Percentiles rank a stretch among this genome's conserved stretches.
phyloP scores from a whole-genome alignment of 2,888 invertebrate genomes.

The Synanthedon andrenaeformis region DNA sequence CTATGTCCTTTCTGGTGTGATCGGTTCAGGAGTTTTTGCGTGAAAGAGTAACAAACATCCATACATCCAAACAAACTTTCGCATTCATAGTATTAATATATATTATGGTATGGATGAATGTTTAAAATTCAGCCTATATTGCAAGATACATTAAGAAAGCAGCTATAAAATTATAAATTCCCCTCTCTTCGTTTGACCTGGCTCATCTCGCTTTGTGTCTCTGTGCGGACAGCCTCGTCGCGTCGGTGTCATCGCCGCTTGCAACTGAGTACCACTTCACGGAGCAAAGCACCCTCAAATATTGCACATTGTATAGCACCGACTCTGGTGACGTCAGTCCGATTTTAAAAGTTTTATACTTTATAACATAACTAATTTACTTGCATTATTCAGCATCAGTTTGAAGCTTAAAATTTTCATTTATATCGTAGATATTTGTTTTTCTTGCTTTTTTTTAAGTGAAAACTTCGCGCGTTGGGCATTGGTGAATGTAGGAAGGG shows the following conservation, averaged over 20 bases:
- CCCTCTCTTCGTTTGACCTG: conserved; percentile 32
- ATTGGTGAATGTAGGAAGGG: too few species aligned
- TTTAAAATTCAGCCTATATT: too few species aligned
- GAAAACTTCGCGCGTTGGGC: too few species aligned
- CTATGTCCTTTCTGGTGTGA: too few species aligned
- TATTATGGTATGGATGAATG: too few species aligned
- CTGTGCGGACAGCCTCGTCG: not conserved
- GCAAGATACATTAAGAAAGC: not conserved
- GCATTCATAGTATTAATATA: too few species aligned
- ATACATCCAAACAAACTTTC: too few species aligned
- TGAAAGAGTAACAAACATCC: too few species aligned
- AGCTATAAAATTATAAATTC: conserved; percentile 2
- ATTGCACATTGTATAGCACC: not conserved
- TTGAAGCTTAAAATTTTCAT: not conserved
- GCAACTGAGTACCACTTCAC: conserved; percentile 2
- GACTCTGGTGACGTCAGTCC: not conserved
- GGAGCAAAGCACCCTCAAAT: conserved; percentile 4
- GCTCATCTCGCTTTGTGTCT: conserved; percentile 19
- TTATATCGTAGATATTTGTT: not conserved
- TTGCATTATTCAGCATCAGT: not conserved
- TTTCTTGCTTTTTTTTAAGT: too few species aligned
- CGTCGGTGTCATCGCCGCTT: not conserved
- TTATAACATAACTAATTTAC: not conserved
- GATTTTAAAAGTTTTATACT: not conserved
- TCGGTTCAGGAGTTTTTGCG: too few species aligned